A percentile compares a stretch with the other conserved stretches of the same genome.
Conservation (phyloP, 2,113 vertebrate species). For the Ciconia boyciana region DNA sequence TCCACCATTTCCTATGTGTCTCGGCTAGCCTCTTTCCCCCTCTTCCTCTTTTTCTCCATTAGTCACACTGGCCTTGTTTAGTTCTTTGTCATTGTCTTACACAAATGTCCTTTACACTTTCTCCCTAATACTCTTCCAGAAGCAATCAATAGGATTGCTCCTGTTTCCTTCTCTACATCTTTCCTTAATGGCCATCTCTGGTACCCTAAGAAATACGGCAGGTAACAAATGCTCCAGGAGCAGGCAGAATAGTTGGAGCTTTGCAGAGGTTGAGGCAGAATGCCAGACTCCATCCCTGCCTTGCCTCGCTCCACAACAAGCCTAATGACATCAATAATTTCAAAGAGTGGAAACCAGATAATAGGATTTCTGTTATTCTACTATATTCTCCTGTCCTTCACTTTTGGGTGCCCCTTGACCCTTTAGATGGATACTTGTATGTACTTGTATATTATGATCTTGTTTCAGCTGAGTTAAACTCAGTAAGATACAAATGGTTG, state of each 20-base stretch:
- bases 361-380: neutral
- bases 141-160: neutral
- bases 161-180: neutral
- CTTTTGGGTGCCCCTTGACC: neutral
- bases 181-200: neutral
- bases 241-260: neutral
- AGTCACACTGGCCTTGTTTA: slow-evolving; percentile 11
- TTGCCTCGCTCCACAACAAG: neutral
- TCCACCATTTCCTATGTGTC: neutral
- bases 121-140: neutral
- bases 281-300: neutral
- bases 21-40: neutral
- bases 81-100: slow-evolving; percentile 32
- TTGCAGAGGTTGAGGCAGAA: neutral
- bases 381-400: neutral
- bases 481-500: neutral
- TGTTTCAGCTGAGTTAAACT: neutral
- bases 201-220: neutral
- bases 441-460: neutral
- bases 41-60: neutral
- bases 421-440: neutral
- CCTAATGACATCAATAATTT: neutral
- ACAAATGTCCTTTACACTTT: slow-evolving; percentile 22
- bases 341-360: neutral
- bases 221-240: neutral